Evolutionary conservation across 2,888 invertebrate genomes (phyloP).

Genomic region (Apamea epomidion): DNA sequence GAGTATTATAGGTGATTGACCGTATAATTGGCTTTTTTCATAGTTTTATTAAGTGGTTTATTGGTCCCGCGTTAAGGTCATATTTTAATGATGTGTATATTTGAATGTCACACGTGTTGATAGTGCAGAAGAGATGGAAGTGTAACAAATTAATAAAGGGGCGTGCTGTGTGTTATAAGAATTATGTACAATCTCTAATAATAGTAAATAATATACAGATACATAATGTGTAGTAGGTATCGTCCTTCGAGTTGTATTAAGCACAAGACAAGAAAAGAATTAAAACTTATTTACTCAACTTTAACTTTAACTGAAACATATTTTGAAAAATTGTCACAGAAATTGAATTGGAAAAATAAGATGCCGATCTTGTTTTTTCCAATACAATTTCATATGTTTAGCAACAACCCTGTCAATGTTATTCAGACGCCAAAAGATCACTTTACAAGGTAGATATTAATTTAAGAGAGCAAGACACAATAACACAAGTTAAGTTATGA

Average conservation of each 20-base stretch:
- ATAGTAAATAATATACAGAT: background rate
- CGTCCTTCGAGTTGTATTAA: background rate
- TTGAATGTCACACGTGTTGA: background rate
- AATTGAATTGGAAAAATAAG: too few relatives aligned
- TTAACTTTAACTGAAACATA: too few relatives aligned
- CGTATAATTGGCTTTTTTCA: slow-evolving; percentile 61
- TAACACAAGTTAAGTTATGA: background rate
- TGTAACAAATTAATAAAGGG: background rate
- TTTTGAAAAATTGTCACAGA: too few relatives aligned
- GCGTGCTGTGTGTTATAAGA: slow-evolving; percentile 8
- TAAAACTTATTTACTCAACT: too few relatives aligned
- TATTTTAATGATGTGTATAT: slow-evolving; percentile 11
- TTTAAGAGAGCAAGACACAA: background rate
- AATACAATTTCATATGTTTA: background rate
- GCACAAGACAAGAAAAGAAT: background rate
- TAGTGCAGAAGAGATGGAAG: background rate
- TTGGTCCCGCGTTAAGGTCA: slow-evolving; percentile 25
- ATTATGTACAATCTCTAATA: background rate
- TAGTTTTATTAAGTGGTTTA: slow-evolving; percentile 38
- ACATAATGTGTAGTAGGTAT: background rate
- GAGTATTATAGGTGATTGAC: slow-evolving; percentile 61
- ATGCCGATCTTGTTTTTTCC: background rate
- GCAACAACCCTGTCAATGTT: background rate
- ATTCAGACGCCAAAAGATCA: background rate
- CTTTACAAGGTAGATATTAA: background rate